Evolutionary conservation across 2,888 invertebrate genomes (phyloP).

Genomic region (Allacma fusca): DNA sequence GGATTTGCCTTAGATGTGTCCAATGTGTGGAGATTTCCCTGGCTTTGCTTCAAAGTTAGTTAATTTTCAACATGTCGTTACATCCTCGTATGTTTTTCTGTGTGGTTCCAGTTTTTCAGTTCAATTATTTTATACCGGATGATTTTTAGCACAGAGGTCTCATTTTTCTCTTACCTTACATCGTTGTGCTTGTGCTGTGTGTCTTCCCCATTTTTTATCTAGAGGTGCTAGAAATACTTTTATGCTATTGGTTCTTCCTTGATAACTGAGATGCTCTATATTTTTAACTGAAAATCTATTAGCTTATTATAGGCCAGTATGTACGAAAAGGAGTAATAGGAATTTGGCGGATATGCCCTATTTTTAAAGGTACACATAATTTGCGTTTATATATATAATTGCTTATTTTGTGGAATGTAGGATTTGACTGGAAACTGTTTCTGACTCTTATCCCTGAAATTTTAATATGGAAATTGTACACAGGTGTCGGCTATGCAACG

Average conservation of each 20-base stretch:
- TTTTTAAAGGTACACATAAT: slow-evolving; percentile 29
- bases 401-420: background rate
- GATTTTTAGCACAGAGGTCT: slow-evolving; percentile 28
- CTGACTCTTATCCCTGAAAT: too few relatives aligned
- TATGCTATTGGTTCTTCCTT: background rate
- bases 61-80: background rate
- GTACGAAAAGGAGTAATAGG: slow-evolving; percentile 77
- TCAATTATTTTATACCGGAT: background rate
- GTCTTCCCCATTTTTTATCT: slow-evolving; percentile 28
- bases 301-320: slow-evolving; percentile 68
- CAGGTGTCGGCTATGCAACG: slow-evolving; percentile 35
- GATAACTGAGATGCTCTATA: background rate
- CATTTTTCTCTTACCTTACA: slow-evolving; percentile 30
- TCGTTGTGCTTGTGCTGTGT: background rate
- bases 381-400: background rate
- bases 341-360: slow-evolving; percentile 57
- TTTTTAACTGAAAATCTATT: slow-evolving; percentile 20
- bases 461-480: too few relatives aligned
- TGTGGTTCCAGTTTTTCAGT: background rate
- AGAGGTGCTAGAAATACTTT: slow-evolving; percentile 14
- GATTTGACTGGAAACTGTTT: too few relatives aligned
- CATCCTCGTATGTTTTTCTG: background rate
- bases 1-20: slow-evolving; percentile 35
- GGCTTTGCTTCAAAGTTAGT: slow-evolving; percentile 37
- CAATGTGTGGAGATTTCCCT: slow-evolving; percentile 37